These are phyloP conservation scores for Brassicogethes aeneus DNA, from an alignment of 2,888 invertebrate genomes.

Conservation along the genomic window DNA sequence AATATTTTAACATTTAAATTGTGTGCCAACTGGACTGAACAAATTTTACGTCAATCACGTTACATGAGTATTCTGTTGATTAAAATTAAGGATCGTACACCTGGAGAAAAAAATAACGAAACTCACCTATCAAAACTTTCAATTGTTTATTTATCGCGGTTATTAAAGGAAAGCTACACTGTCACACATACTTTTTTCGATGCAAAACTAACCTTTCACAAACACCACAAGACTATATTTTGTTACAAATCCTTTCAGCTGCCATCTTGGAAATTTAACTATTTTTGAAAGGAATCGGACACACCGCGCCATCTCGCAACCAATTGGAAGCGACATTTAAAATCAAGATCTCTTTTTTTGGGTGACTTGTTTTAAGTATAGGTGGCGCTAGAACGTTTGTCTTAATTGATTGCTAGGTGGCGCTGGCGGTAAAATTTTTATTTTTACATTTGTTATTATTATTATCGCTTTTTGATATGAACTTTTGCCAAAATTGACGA, in stretches of 20 bases:
- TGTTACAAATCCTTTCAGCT: slow-evolving; percentile 9
- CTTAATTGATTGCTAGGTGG: no score
- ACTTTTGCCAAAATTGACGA: no score
- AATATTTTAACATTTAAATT: slow-evolving; percentile 1
- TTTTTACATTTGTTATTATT: no score
- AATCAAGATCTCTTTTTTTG: no score
- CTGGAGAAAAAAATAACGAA: not conserved
- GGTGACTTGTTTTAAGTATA: no score
- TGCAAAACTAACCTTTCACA: slow-evolving; percentile 9
- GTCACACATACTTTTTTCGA: slow-evolving; percentile 5
- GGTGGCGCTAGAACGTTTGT: no score
- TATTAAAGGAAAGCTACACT: no score
- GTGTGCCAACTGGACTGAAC: slow-evolving; percentile 5
- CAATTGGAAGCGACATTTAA: no score
- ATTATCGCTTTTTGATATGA: no score
- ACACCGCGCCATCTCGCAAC: slow-evolving; percentile 6
- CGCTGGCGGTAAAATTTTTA: no score
- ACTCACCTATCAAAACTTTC: not conserved
- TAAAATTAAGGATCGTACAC: no score
- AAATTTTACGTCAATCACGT: slow-evolving; percentile 10
- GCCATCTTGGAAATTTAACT: slow-evolving; percentile 12
- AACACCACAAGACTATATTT: slow-evolving; percentile 9
- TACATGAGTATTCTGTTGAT: slow-evolving; percentile 8
- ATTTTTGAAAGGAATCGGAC: slow-evolving; percentile 4
- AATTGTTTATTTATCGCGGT: not conserved